Conservation (phyloP, 2,797 vertebrate genomes). For the Buphagus erythrorhynchus region DNA sequence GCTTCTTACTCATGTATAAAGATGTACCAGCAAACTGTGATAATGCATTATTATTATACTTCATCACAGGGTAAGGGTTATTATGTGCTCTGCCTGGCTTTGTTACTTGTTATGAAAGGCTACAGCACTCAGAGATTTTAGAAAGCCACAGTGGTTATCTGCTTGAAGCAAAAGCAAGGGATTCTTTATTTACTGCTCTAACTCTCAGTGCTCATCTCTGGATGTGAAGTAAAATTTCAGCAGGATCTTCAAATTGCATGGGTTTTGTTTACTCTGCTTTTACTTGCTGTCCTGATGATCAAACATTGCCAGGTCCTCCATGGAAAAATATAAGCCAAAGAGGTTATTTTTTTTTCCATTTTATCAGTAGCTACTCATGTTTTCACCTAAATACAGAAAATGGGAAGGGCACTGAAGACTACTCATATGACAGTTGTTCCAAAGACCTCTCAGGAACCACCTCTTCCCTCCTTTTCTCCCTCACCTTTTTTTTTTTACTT, state of each 20-base stretch:
- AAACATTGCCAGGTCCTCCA: neutral
- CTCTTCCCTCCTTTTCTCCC: neutral
- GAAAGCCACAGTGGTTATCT: neutral
- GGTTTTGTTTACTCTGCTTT: neutral
- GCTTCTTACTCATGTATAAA: neutral
- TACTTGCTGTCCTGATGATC: neutral
- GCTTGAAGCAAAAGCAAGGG: neutral
- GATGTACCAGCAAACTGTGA: neutral
- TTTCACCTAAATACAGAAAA: slow-evolving; percentile 46
- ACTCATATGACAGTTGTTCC: neutral
- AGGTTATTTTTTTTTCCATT: neutral
- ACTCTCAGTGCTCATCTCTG: neutral
- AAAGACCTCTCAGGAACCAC: slow-evolving; percentile 25
- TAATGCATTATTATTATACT: neutral
- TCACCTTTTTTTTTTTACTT: neutral
- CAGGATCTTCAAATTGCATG: neutral
- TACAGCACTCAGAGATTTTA: neutral
- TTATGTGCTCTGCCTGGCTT: neutral
- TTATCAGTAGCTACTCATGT: neutral
- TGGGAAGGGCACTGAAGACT: neutral
- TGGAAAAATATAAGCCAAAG: neutral
- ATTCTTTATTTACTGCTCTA: neutral
- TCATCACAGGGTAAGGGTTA: neutral
- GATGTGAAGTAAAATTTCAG: neutral
- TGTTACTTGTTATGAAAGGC: neutral